Evolutionary conservation across 2,797 vertebrate species (phyloP).

Genomic region (Mastacembelus armatus): DNA sequence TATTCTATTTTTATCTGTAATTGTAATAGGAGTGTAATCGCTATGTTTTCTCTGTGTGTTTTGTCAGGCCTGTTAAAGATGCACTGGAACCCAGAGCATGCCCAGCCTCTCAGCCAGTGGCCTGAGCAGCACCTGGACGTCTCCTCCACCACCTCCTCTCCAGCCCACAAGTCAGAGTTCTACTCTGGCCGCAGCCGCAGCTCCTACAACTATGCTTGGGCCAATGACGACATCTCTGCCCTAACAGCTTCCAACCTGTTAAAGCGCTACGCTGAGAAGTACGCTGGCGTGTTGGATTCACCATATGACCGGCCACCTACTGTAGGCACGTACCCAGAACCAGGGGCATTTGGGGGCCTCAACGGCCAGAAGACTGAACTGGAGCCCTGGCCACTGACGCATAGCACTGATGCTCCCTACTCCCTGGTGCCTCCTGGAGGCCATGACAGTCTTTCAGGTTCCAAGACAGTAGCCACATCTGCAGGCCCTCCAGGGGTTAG

Average conservation of each 20-base stretch:
- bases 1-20: background rate
- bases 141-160: slow-evolving; percentile 96
- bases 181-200: slow-evolving; percentile 86
- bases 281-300: slow-evolving; percentile 91
- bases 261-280: slow-evolving; percentile 98
- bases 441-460: slow-evolving; percentile 87
- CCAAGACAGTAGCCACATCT: slow-evolving; percentile 83
- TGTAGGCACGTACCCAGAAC: slow-evolving; percentile 87
- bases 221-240: slow-evolving; percentile 97
- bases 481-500: slow-evolving; percentile 84
- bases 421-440: slow-evolving; percentile 86
- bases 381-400: slow-evolving; percentile 90
- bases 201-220: slow-evolving; percentile 96
- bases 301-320: slow-evolving; percentile 90
- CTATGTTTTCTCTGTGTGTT: slow-evolving; percentile 21
- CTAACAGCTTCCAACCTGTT: slow-evolving; percentile 97
- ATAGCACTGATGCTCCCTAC: slow-evolving; percentile 87
- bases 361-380: slow-evolving; percentile 88
- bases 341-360: slow-evolving; percentile 86
- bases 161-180: slow-evolving; percentile 94
- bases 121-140: slow-evolving; percentile 99
- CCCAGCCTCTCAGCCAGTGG: slow-evolving; percentile 98
- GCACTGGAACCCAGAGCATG: slow-evolving; percentile 99
- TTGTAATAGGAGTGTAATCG: background rate
- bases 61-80: slow-evolving; percentile 94